A percentile compares a stretch with the other conserved stretches of the same genome.
Evolutionary conservation across 2,888 invertebrate species (phyloP).

Genomic region (Sinotaia quadrata): DNA sequence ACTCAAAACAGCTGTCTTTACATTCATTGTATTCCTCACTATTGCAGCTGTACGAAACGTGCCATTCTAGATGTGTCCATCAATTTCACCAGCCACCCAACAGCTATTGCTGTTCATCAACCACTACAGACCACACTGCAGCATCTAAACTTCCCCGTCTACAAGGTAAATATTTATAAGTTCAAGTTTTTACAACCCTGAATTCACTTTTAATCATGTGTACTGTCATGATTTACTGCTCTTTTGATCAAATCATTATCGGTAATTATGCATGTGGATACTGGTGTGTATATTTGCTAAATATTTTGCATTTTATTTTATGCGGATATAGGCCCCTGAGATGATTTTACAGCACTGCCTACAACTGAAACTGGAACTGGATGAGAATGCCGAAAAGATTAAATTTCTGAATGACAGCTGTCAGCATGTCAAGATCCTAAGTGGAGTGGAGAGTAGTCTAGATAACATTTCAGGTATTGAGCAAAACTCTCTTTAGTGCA

Average conservation of each 20-base stretch:
- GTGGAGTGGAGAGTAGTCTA: conserved; percentile 4
- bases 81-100: conserved; percentile 43
- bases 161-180: conserved; percentile 51
- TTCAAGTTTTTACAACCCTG: too few species aligned
- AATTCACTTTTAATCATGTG: too few species aligned
- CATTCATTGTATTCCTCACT: not conserved
- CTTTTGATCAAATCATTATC: too few species aligned
- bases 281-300: not conserved
- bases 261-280: too few species aligned
- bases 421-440: not conserved
- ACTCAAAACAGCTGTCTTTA: too few species aligned
- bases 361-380: conserved; percentile 42
- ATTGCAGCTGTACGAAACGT: conserved; percentile 54
- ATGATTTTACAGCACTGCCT: conserved; percentile 46
- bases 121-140: conserved; percentile 45
- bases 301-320: too few species aligned
- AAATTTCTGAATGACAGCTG: conserved; percentile 1
- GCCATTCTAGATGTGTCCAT: conserved; percentile 57
- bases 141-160: conserved; percentile 47
- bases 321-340: conserved; percentile 54
- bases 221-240: too few species aligned
- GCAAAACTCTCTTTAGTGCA: too few species aligned
- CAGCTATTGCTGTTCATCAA: conserved; percentile 34
- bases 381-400: conserved; percentile 18
- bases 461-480: conserved; percentile 31